phyloP scores from a whole-genome alignment of 2,797 vertebrate species.

The Coccyzus lansbergi region DNA sequence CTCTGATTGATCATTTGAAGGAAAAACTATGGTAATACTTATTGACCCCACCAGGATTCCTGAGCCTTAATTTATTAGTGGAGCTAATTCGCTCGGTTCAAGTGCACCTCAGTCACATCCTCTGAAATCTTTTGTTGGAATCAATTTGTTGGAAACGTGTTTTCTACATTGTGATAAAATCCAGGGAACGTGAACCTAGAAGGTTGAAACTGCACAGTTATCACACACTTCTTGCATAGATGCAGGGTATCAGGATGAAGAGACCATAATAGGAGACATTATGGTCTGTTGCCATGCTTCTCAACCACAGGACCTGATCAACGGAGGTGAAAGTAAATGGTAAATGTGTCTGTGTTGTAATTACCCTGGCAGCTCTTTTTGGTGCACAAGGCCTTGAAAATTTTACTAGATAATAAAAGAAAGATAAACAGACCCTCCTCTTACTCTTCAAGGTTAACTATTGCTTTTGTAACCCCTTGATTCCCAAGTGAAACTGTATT shows the following conservation, averaged over 20 bases:
- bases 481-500: neutral
- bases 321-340: conserved; percentile 27
- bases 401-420: conserved; percentile 3
- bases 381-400: neutral
- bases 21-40: neutral
- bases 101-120: neutral
- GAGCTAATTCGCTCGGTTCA: neutral
- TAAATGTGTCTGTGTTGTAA: neutral
- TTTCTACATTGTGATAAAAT: neutral
- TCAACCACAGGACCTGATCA: neutral
- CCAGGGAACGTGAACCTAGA: neutral
- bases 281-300: neutral
- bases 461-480: neutral
- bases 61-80: neutral
- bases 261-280: neutral
- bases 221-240: rapidly evolving
- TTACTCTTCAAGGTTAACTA: neutral
- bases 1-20: neutral
- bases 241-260: neutral
- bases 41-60: neutral
- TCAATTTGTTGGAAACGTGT: neutral
- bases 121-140: neutral
- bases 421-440: conserved; percentile 6
- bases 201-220: neutral
- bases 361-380: conserved; percentile 3